A percentile compares a stretch with the other conserved stretches of the same genome.
Conservation (phyloP, 2,888 invertebrate species). For the Zhuqinia jingwanae region DNA sequence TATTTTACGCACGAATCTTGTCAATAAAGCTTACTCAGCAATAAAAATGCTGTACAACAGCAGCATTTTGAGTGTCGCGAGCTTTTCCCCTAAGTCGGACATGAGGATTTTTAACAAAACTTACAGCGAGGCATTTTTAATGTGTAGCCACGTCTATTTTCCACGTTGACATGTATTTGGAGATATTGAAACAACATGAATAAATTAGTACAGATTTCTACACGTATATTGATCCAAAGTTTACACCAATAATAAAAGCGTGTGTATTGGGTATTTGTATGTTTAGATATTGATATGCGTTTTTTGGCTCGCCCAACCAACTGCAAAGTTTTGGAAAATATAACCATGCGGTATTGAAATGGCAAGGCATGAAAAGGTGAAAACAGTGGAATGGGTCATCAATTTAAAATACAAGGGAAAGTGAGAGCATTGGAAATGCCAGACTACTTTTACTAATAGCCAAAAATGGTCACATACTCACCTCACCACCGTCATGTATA, state of each 20-base stretch:
- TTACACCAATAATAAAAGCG: constrained; percentile 40
- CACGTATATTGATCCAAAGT: constrained; percentile 23
- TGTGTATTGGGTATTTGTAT: not conserved
- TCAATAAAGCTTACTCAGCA: not conserved
- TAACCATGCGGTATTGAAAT: not conserved
- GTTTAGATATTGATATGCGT: too few relatives aligned
- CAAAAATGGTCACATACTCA: not conserved
- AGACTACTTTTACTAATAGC: too few relatives aligned
- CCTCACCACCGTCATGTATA: too few relatives aligned
- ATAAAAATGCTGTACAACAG: too few relatives aligned
- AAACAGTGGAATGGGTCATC: constrained; percentile 29
- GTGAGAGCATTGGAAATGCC: not conserved
- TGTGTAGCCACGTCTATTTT: not conserved
- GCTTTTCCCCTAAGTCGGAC: not conserved
- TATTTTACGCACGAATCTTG: too few relatives aligned
- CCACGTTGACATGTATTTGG: constrained; percentile 11
- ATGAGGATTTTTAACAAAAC: not conserved
- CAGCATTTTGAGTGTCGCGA: not conserved
- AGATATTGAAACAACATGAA: constrained; percentile 41
- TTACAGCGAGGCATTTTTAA: too few relatives aligned
- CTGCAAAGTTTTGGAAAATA: not conserved
- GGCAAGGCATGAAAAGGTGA: not conserved
- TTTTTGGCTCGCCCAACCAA: too few relatives aligned
- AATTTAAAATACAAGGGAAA: not conserved
- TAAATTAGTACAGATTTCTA: constrained; percentile 39